Conservation (phyloP, 2,113 vertebrate species). For the Poicephalus gulielmi region DNA sequence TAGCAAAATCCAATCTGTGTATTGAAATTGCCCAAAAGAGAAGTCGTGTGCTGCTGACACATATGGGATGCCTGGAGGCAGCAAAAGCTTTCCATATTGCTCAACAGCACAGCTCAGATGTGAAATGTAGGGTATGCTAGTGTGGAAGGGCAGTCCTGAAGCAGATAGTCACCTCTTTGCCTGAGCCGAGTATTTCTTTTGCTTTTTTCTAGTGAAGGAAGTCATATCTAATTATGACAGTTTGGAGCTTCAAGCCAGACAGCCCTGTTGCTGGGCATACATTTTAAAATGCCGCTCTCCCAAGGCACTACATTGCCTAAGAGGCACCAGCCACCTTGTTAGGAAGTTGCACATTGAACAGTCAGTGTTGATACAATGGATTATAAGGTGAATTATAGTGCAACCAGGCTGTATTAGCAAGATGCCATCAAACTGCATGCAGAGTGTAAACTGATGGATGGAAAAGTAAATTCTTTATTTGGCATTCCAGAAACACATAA, state of each 20-base stretch:
- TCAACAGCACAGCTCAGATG: background rate
- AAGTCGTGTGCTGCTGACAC: background rate
- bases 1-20: background rate
- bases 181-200: background rate
- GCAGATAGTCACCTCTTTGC: background rate
- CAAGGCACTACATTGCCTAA: background rate
- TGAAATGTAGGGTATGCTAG: background rate
- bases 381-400: conserved; percentile 68
- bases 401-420: conserved; percentile 63
- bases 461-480: conserved; percentile 67
- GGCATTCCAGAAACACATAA: conserved; percentile 64
- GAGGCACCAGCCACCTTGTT: conserved; percentile 33
- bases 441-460: conserved; percentile 52
- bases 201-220: background rate
- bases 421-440: conserved; percentile 42
- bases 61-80: background rate
- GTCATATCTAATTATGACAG: background rate
- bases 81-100: background rate
- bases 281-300: background rate
- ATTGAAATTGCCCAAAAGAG: background rate
- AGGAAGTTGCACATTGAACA: conserved; percentile 38
- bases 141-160: background rate
- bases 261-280: background rate
- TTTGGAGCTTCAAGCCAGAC: background rate
- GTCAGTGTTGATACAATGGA: conserved; percentile 67